Evolutionary conservation across 1,140 invertebrate species (phyloP).

Genomic region (Papilio polytes): DNA sequence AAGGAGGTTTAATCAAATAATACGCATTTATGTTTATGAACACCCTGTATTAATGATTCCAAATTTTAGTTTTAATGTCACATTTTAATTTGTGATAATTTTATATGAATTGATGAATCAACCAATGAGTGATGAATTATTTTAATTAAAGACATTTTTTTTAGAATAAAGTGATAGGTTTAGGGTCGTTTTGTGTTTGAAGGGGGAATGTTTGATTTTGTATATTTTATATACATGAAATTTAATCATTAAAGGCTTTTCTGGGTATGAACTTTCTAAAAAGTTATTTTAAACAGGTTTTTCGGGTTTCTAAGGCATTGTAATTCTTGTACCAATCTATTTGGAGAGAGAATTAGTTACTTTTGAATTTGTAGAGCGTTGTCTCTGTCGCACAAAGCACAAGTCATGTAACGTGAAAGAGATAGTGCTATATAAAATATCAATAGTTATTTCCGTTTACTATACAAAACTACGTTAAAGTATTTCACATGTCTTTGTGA

Average conservation of each 20-base stretch:
- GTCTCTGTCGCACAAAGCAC: neutral
- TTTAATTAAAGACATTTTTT: conserved; percentile 16
- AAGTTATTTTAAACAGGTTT: neutral
- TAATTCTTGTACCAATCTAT: neutral
- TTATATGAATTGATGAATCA: conserved; percentile 3
- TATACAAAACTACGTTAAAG: neutral
- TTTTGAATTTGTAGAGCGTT: neutral
- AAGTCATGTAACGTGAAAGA: neutral
- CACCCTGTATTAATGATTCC: conserved; percentile 1
- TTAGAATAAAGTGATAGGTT: neutral
- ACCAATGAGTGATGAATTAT: neutral
- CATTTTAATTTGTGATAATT: neutral
- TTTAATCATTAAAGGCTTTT: conserved; percentile 6
- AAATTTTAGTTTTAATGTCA: neutral
- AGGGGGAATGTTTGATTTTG: neutral
- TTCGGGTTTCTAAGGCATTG: neutral
- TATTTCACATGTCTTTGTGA: neutral
- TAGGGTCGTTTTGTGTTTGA: neutral
- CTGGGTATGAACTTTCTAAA: neutral
- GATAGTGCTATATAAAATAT: neutral
- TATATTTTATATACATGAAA: conserved; percentile 6
- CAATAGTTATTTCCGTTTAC: too few relatives aligned
- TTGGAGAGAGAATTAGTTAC: neutral
- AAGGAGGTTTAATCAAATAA: too few relatives aligned
- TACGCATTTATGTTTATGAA: neutral